A percentile compares a stretch with the other conserved stretches of the same genome.
phyloP scores from a whole-genome alignment of 1,140 invertebrate species.

The Archegozetes longisetosus region DNA sequence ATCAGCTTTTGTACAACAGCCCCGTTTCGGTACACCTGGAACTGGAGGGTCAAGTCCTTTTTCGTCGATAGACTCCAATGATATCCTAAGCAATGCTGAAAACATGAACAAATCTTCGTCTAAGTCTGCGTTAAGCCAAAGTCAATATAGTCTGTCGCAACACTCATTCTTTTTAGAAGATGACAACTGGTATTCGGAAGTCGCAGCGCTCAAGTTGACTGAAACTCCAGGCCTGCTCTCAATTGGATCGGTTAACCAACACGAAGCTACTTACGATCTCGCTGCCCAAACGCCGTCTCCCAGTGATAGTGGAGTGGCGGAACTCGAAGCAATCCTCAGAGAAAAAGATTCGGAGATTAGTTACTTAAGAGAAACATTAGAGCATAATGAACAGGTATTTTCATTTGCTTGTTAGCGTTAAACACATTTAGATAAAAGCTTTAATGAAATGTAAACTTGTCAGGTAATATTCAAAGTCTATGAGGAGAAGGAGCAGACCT shows the following conservation, averaged over 20 bases:
- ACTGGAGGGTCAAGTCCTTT: not conserved
- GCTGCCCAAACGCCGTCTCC: constrained; percentile 50
- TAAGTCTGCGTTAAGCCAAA: constrained; percentile 11
- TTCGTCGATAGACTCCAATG: not conserved
- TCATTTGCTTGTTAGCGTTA: not conserved
- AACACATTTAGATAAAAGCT: not conserved
- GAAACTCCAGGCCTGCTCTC: not conserved
- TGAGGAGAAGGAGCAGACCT: constrained; percentile 41
- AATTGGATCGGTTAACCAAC: not conserved
- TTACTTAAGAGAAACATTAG: constrained; percentile 53
- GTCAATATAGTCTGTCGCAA: constrained; percentile 2
- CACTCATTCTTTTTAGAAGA: not conserved
- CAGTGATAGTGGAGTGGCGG: constrained; percentile 60
- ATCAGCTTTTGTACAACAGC: not conserved
- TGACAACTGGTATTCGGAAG: not conserved
- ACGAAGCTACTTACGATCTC: constrained; percentile 16
- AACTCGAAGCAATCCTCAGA: constrained; percentile 51
- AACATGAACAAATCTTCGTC: no score
- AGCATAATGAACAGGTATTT: constrained; percentile 47
- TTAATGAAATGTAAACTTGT: not conserved
- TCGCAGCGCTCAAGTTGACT: not conserved
- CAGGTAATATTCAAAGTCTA: constrained; percentile 47
- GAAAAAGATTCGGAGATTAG: constrained; percentile 54
- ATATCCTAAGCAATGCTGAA: no score
- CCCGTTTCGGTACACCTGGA: not conserved